These are phyloP conservation scores for Ochlodes sylvanus DNA, from an alignment of 2,888 invertebrate genomes.

Conservation along the genomic window DNA sequence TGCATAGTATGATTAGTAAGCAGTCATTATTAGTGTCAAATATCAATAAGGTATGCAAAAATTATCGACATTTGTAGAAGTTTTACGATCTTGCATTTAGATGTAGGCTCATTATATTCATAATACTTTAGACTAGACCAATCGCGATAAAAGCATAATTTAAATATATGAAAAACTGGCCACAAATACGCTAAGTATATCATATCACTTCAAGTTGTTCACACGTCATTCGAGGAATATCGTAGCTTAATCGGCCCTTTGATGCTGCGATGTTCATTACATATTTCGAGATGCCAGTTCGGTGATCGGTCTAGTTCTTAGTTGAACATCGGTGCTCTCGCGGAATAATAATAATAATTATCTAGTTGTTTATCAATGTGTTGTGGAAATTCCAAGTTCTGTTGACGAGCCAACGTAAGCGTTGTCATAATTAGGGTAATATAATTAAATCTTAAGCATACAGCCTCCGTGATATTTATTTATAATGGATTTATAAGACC, in stretches of 20 bases:
- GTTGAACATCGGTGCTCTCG: constrained; percentile 36
- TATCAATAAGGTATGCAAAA: not conserved
- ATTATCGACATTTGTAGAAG: not conserved
- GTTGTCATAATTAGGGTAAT: constrained; percentile 67
- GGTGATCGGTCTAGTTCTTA: constrained; percentile 40
- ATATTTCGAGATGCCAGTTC: constrained; percentile 16
- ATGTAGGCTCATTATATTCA: not conserved
- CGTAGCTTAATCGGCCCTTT: not conserved
- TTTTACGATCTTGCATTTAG: not conserved
- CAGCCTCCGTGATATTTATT: constrained; percentile 56
- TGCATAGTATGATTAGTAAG: not conserved
- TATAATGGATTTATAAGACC: constrained; percentile 66
- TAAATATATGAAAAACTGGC: constrained; percentile 35
- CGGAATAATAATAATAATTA: constrained; percentile 32
- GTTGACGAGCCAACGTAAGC: constrained; percentile 55
- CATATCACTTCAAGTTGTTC: constrained; percentile 53
- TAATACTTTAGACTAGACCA: not conserved
- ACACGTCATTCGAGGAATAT: constrained; percentile 40
- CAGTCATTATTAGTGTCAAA: constrained; percentile 1
- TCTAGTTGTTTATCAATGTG: constrained; percentile 63
- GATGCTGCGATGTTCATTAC: constrained; percentile 5
- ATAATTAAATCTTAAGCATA: constrained; percentile 65
- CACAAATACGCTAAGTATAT: constrained; percentile 47
- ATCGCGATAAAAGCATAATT: not conserved
- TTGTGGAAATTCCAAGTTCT: constrained; percentile 73